These are phyloP conservation scores for Mizuhopecten yessoensis DNA, from an alignment of 1,140 invertebrate genomes.

Conservation along the genomic window DNA sequence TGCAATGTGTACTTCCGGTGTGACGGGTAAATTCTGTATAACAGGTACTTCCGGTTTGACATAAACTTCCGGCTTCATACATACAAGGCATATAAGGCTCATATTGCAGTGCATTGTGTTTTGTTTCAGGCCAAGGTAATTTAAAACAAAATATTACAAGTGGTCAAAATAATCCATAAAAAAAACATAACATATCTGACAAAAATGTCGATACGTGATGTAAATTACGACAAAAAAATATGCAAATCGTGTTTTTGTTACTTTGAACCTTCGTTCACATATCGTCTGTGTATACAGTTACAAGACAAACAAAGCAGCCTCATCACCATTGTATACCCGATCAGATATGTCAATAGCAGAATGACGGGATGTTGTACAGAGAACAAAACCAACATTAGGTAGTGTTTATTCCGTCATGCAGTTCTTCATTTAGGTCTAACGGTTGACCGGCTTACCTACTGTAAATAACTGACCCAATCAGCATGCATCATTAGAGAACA, in stretches of 20 bases:
- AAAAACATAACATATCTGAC: too few relatives aligned
- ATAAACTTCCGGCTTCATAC: too few relatives aligned
- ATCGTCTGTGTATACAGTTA: neutral
- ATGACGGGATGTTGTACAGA: neutral
- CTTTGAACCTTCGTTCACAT: neutral
- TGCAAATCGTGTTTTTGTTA: neutral
- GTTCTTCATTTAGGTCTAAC: neutral
- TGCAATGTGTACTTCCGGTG: too few relatives aligned
- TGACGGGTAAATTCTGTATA: too few relatives aligned
- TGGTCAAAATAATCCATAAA: too few relatives aligned
- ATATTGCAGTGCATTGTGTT: too few relatives aligned
- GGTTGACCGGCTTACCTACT: neutral
- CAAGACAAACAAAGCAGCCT: neutral
- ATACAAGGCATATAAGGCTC: too few relatives aligned
- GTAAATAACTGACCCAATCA: slow-evolving; percentile 8
- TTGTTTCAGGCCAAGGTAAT: too few relatives aligned
- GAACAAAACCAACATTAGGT: neutral
- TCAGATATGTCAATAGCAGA: neutral
- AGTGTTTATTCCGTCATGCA: neutral
- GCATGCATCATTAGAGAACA: neutral
- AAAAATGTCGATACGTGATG: neutral
- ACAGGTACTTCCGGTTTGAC: too few relatives aligned
- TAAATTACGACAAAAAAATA: neutral
- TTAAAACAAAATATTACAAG: too few relatives aligned
- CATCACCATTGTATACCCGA: neutral